phyloP scores from a whole-genome alignment of 2,113 vertebrate genomes.

The Todiramphus chloris region DNA sequence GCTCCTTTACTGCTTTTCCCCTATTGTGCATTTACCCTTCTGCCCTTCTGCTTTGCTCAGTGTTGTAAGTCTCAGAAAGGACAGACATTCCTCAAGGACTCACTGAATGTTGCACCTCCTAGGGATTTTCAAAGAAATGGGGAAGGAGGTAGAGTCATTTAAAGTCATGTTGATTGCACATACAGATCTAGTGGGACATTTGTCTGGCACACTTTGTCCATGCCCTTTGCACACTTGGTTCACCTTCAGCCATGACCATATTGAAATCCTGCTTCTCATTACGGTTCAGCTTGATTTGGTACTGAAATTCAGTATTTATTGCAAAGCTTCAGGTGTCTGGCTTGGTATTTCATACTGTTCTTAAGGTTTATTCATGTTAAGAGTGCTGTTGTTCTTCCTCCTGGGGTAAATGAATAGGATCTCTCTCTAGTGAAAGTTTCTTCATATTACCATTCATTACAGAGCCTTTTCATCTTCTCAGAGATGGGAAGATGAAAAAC shows the following conservation, averaged over 20 bases:
- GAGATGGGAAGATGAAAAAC: neutral
- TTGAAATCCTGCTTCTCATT: neutral
- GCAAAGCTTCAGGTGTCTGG: neutral
- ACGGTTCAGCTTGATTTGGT: neutral
- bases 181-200: rapidly evolving
- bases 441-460: neutral
- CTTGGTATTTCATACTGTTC: neutral
- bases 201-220: neutral
- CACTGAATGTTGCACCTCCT: slow-evolving; percentile 1
- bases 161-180: neutral
- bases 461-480: neutral
- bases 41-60: neutral
- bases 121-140: neutral
- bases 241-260: neutral
- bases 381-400: neutral
- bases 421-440: neutral
- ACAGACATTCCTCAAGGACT: slow-evolving; percentile 20
- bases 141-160: neutral
- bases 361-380: neutral
- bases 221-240: neutral
- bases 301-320: neutral
- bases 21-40: neutral
- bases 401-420: neutral
- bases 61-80: neutral
- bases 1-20: neutral